Conservation (phyloP, 2,113 vertebrate genomes). For the Crypturellus undulatus region DNA sequence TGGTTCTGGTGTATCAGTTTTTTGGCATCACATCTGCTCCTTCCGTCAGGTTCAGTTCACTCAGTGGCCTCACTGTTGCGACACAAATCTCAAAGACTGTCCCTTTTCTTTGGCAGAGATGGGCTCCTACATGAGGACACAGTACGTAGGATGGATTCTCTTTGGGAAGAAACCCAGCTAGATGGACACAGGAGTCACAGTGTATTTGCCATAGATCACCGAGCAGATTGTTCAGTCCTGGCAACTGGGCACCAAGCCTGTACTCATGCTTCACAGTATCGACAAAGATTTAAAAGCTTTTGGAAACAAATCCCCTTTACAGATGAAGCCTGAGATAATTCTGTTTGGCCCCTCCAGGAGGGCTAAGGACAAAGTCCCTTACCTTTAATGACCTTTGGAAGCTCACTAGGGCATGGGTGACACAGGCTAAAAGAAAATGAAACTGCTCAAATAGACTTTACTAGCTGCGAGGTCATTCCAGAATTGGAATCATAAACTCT, state of each 20-base stretch:
- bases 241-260: neutral
- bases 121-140: accelerated
- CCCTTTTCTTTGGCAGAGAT: neutral
- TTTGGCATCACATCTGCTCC: neutral
- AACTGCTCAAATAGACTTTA: slow-evolving; percentile 10
- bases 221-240: neutral
- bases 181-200: neutral
- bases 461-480: slow-evolving; percentile 26
- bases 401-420: neutral
- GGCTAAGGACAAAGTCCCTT: neutral
- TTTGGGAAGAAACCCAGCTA: neutral
- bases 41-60: neutral
- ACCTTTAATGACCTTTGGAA: neutral
- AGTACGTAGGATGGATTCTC: neutral
- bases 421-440: neutral
- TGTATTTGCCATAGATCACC: neutral
- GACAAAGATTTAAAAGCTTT: neutral
- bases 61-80: neutral
- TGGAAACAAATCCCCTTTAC: neutral
- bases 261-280: neutral
- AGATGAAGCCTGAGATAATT: neutral
- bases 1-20: neutral
- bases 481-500: slow-evolving; percentile 43
- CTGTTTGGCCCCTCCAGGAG: neutral
- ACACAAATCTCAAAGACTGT: neutral